phyloP scores from a whole-genome alignment of 2,888 invertebrate species.

The Mythimna lalbum region DNA sequence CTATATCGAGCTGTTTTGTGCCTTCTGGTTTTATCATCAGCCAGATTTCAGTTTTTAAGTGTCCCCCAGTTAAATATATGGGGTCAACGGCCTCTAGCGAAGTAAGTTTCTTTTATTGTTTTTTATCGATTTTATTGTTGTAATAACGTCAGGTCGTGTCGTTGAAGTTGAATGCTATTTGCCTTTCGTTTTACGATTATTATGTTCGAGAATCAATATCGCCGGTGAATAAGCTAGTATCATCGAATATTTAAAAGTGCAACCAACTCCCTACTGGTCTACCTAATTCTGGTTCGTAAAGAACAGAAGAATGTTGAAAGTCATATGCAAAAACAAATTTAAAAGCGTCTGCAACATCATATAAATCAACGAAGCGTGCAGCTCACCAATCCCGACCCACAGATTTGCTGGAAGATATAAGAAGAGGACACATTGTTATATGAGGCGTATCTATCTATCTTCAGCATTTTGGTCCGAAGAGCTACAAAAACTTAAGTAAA shows the following conservation, averaged over 20 bases:
- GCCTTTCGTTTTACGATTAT: slow-evolving; percentile 5
- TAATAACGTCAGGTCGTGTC: slow-evolving; percentile 3
- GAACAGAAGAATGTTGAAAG: too few species aligned
- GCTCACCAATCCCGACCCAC: too few species aligned
- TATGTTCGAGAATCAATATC: neutral
- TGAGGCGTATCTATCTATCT: too few species aligned
- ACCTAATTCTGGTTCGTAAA: too few species aligned
- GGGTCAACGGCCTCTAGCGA: slow-evolving; percentile 79
- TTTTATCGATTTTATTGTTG: slow-evolving; percentile 14
- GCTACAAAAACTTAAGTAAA: too few species aligned
- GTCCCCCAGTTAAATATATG: slow-evolving; percentile 74
- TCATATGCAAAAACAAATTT: too few species aligned
- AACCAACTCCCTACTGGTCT: too few species aligned
- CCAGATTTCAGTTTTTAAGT: slow-evolving; percentile 61
- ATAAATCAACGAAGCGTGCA: too few species aligned
- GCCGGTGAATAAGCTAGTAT: neutral
- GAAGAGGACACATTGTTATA: too few species aligned
- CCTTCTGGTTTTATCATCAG: slow-evolving; percentile 48
- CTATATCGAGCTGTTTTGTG: slow-evolving; percentile 17
- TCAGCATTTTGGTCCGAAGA: too few species aligned
- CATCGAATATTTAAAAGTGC: neutral
- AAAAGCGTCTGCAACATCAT: too few species aligned
- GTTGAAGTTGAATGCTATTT: slow-evolving; percentile 2
- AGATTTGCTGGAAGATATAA: too few species aligned
- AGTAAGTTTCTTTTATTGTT: slow-evolving; percentile 67